A percentile compares a stretch with the other conserved stretches of the same genome.
Evolutionary conservation across 2,113 vertebrate genomes (phyloP).

Genomic region (Leptobrachium leishanense): DNA sequence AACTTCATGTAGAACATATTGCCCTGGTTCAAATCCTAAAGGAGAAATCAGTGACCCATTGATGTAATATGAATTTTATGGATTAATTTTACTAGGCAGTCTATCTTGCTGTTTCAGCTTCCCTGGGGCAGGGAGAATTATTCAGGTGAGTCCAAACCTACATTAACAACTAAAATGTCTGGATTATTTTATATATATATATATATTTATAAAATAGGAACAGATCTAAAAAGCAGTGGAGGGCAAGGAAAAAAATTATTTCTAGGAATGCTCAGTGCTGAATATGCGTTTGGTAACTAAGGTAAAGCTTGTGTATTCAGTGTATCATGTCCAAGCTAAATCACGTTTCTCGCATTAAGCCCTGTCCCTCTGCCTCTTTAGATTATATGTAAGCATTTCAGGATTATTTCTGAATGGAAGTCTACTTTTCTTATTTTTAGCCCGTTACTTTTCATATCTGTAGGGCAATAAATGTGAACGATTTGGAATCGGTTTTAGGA

Average conservation of each 20-base stretch:
- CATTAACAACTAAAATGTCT: conserved; percentile 36
- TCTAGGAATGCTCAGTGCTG: conserved; percentile 34
- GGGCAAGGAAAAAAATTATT: conserved; percentile 18
- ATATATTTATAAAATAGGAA: conserved; percentile 19
- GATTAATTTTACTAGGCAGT: conserved; percentile 52
- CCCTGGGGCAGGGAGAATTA: conserved; percentile 43
- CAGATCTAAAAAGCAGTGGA: conserved; percentile 11
- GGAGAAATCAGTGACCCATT: conserved; percentile 47
- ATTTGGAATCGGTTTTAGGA: not conserved
- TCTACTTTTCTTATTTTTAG: conserved; percentile 7
- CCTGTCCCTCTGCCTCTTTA: conserved; percentile 22
- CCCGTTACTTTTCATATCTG: conserved; percentile 20
- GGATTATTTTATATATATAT: conserved; percentile 16
- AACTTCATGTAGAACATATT: conserved; percentile 30
- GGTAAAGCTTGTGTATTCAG: conserved; percentile 35
- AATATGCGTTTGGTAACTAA: conserved; percentile 44
- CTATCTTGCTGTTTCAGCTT: conserved; percentile 48
- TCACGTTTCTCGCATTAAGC: conserved; percentile 44
- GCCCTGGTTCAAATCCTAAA: conserved; percentile 30
- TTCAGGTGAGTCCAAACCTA: conserved; percentile 53
- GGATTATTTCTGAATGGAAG: conserved; percentile 38
- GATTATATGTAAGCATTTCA: conserved; percentile 27
- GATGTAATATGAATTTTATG: conserved; percentile 46
- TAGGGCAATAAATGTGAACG: not conserved
- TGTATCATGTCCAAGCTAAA: conserved; percentile 39